These are phyloP conservation scores for Aproaerema taeniolella DNA, from an alignment of 2,888 invertebrate species.

Conservation along the genomic window DNA sequence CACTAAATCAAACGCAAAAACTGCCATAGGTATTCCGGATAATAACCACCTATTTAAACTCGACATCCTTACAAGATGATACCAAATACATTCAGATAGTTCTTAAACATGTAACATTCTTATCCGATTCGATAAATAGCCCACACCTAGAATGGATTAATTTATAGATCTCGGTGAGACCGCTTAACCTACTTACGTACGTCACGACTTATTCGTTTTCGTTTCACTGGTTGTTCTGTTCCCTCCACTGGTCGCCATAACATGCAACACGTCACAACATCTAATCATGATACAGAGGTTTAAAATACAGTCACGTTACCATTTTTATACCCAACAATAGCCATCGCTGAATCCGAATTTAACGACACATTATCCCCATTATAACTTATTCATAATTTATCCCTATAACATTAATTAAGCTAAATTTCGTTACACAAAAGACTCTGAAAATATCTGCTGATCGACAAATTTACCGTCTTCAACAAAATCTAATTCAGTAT, in stretches of 20 bases:
- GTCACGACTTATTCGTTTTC: slow-evolving; percentile 41
- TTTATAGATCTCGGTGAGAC: slow-evolving; percentile 52
- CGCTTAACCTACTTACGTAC: slow-evolving; percentile 48
- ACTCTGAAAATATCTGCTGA: slow-evolving; percentile 52
- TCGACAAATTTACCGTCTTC: slow-evolving; percentile 28
- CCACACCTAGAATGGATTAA: slow-evolving; percentile 67
- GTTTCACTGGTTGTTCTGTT: slow-evolving; percentile 41
- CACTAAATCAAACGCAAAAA: slow-evolving; percentile 61
- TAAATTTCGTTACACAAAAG: slow-evolving; percentile 61
- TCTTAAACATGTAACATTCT: slow-evolving; percentile 63
- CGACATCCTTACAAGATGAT: slow-evolving; percentile 61
- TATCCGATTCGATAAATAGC: slow-evolving; percentile 68
- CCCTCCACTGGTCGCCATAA: slow-evolving; percentile 48
- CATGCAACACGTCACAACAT: slow-evolving; percentile 52
- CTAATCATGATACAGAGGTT: slow-evolving; percentile 36
- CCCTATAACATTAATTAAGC: slow-evolving; percentile 49
- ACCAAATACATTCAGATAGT: slow-evolving; percentile 62
- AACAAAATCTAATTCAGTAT: slow-evolving; percentile 35
- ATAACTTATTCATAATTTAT: slow-evolving; percentile 49
- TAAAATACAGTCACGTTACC: slow-evolving; percentile 56
- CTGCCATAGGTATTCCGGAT: slow-evolving; percentile 60
- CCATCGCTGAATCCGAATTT: slow-evolving; percentile 59
- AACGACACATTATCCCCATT: slow-evolving; percentile 65
- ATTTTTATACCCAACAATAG: slow-evolving; percentile 63
- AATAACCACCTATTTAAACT: slow-evolving; percentile 63